Evolutionary conservation across 1,140 invertebrate species (phyloP), one percentile per base, ranked within the genome.

Genomic region (Physella acuta): DNA sequence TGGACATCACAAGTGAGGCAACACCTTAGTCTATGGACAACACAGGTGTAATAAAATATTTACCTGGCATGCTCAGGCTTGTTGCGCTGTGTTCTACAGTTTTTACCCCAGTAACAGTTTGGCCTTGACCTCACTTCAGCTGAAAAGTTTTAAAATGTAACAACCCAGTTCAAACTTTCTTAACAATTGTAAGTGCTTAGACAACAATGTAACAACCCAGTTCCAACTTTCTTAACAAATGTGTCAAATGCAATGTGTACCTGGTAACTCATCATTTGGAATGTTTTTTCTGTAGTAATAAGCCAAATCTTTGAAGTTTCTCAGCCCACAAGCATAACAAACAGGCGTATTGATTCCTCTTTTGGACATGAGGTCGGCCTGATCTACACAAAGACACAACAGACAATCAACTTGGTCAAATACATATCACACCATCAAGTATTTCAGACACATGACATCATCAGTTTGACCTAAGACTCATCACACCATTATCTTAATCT

Each of bases 81-180:
- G 71, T 82, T 80, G 56, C 67, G 76, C 69, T 83, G 81, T 51
- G 82, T 84, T 37, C 81, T 67, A 74, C 82, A 84, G 62, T 83
- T 78, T 62, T 73, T 78, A 3, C 82, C 82, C 82, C 82, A 84
- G 67, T 83, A 79, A 60, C 82, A 84, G 64, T 82, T 75, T 31
- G 78, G 71, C 66, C 80, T 65, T 8, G 68, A 68, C 1, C 37
- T 76, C 20, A 76, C 79, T 44, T 68, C 68, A 1, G 58, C 79
- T 82, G 73, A 55, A 49, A 39, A n/a, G n/a, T n/a, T n/a, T n/a
- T n/a, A n/a, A n/a, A n/a, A n/a, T n/a, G n/a, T n/a, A n/a, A n/a
- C n/a, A n/a, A n/a, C 11, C 44, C n/a, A 49, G 44, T 14, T 14
- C 44, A 14, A n/a, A 49, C 11, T 49, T n/a, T 49, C 11, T 49